A percentile compares a stretch with the other conserved stretches of the same genome.
Evolutionary conservation across 2,113 vertebrate species (phyloP).

Genomic region (Gorsachius goisagi): DNA sequence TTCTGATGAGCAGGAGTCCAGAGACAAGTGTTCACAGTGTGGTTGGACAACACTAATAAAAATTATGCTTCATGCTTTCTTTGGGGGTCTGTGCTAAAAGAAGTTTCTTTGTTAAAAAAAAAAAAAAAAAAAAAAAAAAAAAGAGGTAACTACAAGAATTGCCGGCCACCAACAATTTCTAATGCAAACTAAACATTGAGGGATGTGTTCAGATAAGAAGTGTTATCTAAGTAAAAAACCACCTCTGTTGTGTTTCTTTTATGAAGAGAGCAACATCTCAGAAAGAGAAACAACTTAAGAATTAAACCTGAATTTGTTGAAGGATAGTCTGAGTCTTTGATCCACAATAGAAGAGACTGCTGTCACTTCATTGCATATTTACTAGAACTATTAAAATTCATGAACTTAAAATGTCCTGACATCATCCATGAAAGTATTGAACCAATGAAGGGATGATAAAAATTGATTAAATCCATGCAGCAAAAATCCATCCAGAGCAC

Average conservation of each 20-base stretch:
- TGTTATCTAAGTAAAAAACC: not conserved
- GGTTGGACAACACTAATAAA: not conserved
- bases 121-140: not conserved
- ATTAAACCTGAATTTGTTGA: not conserved
- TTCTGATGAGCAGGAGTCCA: not conserved
- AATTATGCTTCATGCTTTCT: not conserved
- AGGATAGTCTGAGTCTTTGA: not conserved
- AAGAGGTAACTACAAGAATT: not conserved
- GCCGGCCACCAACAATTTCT: not conserved
- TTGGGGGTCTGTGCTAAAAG: not conserved
- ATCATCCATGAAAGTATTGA: not conserved
- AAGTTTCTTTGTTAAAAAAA: not conserved
- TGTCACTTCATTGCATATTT: not conserved
- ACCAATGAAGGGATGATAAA: not conserved
- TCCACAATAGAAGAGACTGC: not conserved
- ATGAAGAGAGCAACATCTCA: not conserved
- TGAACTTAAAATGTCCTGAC: not conserved
- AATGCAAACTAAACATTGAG: not conserved
- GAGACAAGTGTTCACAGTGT: not conserved
- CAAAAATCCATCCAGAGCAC: not conserved
- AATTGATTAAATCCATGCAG: not conserved
- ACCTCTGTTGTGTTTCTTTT: not conserved
- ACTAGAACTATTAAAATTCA: slow-evolving; percentile 24
- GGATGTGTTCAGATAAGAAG: not conserved
- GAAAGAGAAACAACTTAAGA: not conserved